Evolutionary conservation across 2,797 vertebrate species (phyloP).

Genomic region (Merluccius polli): DNA sequence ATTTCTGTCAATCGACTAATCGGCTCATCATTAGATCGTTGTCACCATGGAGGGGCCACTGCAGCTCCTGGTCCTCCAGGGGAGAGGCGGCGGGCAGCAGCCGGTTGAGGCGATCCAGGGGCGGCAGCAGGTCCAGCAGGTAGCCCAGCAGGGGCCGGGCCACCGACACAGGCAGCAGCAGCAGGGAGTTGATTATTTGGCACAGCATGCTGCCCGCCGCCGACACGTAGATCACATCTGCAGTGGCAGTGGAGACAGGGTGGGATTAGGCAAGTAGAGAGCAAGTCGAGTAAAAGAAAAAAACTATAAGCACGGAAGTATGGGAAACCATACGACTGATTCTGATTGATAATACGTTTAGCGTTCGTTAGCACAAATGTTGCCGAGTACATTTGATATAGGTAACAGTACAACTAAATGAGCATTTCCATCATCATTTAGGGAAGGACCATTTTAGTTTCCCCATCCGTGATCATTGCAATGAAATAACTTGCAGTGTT

Average conservation of each 20-base stretch:
- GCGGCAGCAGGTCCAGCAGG: slow-evolving; percentile 90
- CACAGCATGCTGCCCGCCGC: slow-evolving; percentile 97
- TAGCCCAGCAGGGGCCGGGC: slow-evolving; percentile 87
- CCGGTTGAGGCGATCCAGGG: slow-evolving; percentile 89
- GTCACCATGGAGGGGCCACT: slow-evolving; percentile 96
- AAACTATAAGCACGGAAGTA: neutral
- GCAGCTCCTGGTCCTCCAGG: slow-evolving; percentile 94
- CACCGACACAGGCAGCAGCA: slow-evolving; percentile 90
- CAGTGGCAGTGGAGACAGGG: neutral
- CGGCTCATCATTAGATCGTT: neutral
- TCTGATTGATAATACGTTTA: too few species aligned
- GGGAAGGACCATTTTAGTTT: too few species aligned
- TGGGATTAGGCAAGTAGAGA: neutral
- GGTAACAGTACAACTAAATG: too few species aligned
- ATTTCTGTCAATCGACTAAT: too few species aligned
- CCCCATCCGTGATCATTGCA: too few species aligned
- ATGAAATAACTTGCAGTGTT: too few species aligned
- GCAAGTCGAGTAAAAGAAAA: neutral
- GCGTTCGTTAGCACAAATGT: too few species aligned
- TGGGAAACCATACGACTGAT: neutral
- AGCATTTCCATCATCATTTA: too few species aligned
- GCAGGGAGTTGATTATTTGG: slow-evolving; percentile 88
- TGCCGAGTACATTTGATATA: too few species aligned
- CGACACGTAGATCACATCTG: slow-evolving; percentile 94
- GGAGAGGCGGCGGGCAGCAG: slow-evolving; percentile 87